Evolutionary conservation across 2,888 invertebrate species (phyloP).

Genomic region (Apocheima hispidaria): DNA sequence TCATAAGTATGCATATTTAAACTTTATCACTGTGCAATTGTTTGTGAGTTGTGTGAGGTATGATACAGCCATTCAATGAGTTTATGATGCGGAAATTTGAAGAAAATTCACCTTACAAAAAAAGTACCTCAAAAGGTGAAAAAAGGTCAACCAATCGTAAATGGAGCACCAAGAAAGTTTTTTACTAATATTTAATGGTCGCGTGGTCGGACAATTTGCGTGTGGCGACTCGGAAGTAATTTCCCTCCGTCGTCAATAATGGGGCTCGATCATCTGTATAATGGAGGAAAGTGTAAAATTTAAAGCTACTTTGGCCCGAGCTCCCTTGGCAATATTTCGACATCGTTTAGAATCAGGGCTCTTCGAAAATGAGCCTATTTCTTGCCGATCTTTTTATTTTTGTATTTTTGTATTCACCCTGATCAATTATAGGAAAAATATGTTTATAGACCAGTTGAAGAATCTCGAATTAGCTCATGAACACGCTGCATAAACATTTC

Average conservation of each 20-base stretch:
- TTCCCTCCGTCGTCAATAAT: slow-evolving; percentile 65
- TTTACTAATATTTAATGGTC: slow-evolving; percentile 44
- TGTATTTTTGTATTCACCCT: neutral
- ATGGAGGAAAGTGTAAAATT: slow-evolving; percentile 61
- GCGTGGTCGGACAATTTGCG: slow-evolving; percentile 54
- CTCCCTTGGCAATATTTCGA: slow-evolving; percentile 42
- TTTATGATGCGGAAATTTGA: slow-evolving; percentile 21
- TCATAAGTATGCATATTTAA: neutral
- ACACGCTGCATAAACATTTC: slow-evolving; percentile 30
- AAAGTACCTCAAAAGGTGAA: slow-evolving; percentile 15
- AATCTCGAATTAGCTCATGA: slow-evolving; percentile 32
- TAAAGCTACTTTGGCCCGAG: slow-evolving; percentile 51
- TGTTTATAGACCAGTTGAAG: slow-evolving; percentile 15
- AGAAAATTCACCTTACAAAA: slow-evolving; percentile 12
- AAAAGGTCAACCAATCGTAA: slow-evolving; percentile 33
- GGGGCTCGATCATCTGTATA: slow-evolving; percentile 56
- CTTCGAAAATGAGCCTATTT: slow-evolving; percentile 28
- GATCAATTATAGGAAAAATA: slow-evolving; percentile 17
- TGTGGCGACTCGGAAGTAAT: slow-evolving; percentile 69
- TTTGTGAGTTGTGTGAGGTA: slow-evolving; percentile 11
- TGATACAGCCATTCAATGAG: slow-evolving; percentile 27
- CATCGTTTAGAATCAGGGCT: slow-evolving; percentile 33
- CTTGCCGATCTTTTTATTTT: slow-evolving; percentile 22
- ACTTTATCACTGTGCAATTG: slow-evolving; percentile 7
- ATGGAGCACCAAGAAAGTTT: slow-evolving; percentile 36